A percentile compares a stretch with the other conserved stretches of the same genome.
Evolutionary conservation across 2,888 invertebrate genomes (phyloP).

Genomic region (Sinelater perroti): DNA sequence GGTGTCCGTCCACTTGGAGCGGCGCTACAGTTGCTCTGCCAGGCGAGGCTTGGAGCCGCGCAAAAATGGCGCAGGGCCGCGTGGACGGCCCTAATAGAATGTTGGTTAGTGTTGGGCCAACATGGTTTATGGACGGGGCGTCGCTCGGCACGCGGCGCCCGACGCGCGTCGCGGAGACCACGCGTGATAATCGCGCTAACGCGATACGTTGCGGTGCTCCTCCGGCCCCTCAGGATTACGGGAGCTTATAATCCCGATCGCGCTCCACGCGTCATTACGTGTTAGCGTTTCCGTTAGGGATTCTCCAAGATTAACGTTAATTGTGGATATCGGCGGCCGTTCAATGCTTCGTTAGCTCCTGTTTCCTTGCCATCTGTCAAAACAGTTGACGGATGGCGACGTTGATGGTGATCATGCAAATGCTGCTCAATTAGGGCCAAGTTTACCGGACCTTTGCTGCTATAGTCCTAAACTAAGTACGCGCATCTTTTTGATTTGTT

Average conservation of each 20-base stretch:
- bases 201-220: conserved; percentile 48
- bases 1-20: conserved; percentile 22
- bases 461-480: no score
- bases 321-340: conserved; percentile 49
- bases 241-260: conserved; percentile 45
- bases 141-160: conserved; percentile 50
- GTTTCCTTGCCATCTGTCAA: conserved; percentile 48
- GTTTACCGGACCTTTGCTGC: no score
- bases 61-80: conserved; percentile 11
- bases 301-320: conserved; percentile 48
- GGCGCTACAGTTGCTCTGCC: conserved; percentile 18
- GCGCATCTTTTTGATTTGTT: no score
- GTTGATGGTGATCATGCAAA: conserved; percentile 11
- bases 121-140: conserved; percentile 49
- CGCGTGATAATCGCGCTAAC: conserved; percentile 58
- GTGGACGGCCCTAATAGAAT: conserved; percentile 41
- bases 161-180: conserved; percentile 50
- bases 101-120: conserved; percentile 53
- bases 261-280: conserved; percentile 54
- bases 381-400: conserved; percentile 30
- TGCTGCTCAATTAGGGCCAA: no score
- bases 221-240: conserved; percentile 48
- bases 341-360: conserved; percentile 49
- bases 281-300: conserved; percentile 53
- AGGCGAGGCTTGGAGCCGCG: background rate